Evolutionary conservation across 2,888 invertebrate species (phyloP), one percentile per base, ranked within the genome.

Genomic region (Empis stercorea): DNA sequence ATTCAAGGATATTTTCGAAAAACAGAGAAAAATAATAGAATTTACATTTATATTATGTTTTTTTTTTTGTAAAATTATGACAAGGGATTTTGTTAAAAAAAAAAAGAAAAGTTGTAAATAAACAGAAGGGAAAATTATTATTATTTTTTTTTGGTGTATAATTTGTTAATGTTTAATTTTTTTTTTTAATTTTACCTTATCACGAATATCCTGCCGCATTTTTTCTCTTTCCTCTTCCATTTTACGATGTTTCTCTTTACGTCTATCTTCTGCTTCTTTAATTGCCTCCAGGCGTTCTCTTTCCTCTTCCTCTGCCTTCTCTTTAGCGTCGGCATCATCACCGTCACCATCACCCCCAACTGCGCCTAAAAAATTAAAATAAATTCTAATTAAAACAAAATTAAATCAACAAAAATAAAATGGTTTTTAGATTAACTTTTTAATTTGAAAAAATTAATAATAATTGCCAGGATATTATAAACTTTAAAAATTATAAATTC

Each of bases 151-250:
- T n/a, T n/a, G n/a, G n/a, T n/a, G n/a, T n/a, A n/a, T n/a, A n/a
- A n/a, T n/a, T n/a, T n/a, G n/a, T n/a, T 27, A 27, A 4, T 7
- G 9, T 27, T 20, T 27, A 27, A 41, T 32, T 20, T 13, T 11
- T 17, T n/a, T n/a, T n/a, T n/a, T n/a, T n/a, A n/a, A 14, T 57
- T 76, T 69, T 68, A 97, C 96, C 88, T 99, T 99, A 75, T 96
- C 95, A 73, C 99, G 81, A 72, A 99, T 97, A 73, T 93, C 94
- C 75, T 96, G 95, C 67, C 97, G 80, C 94, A 99, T 95, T 75
- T 91, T 92, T 76, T 99, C 99, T 57, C 99, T 76, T 72, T 99
- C 97, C 66, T 92, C 94, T 73, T 99, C 97, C 95, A 97, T 95
- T 76, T 96, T 96, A 66, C 96, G 84, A 73, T 99, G 97, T 73